phyloP scores from a whole-genome alignment of 64 coral and sea anemone species.

The Trachythela sp. region DNA sequence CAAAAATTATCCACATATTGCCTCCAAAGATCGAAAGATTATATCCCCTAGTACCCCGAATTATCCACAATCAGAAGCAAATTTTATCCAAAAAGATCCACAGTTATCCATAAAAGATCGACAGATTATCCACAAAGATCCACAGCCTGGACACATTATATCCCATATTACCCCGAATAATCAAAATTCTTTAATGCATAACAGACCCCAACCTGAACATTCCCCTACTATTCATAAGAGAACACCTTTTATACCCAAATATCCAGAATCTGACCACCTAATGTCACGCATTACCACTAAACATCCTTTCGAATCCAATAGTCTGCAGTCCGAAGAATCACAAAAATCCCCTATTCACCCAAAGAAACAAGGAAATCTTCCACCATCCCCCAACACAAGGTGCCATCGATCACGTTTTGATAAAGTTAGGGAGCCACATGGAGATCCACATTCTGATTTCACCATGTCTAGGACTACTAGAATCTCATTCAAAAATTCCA shows the following conservation, averaged over 20 bases:
- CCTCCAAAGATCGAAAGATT: too few species aligned
- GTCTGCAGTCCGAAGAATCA: too few species aligned
- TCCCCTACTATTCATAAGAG: neutral
- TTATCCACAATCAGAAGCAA: too few species aligned
- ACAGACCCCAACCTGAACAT: neutral
- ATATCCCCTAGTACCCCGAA: too few species aligned
- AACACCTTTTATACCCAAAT: neutral
- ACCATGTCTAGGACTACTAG: too few species aligned
- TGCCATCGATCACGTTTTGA: neutral
- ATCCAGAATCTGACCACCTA: neutral
- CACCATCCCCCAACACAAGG: neutral
- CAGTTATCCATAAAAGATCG: neutral
- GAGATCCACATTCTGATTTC: too few species aligned
- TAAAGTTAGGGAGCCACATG: too few species aligned
- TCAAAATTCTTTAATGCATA: neutral
- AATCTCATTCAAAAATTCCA: too few species aligned
- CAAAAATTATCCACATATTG: too few species aligned
- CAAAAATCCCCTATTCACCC: neutral
- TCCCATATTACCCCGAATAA: neutral
- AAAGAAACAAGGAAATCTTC: too few species aligned
- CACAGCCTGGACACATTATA: neutral
- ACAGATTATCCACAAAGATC: neutral
- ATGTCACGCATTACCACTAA: too few species aligned
- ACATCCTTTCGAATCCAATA: too few species aligned
- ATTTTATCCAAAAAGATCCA: neutral